Percentiles rank a stretch among this genome's conserved stretches.
These are phyloP conservation scores for Calonectris borealis DNA, from an alignment of 2,113 vertebrate species.

Conservation along the genomic window DNA sequence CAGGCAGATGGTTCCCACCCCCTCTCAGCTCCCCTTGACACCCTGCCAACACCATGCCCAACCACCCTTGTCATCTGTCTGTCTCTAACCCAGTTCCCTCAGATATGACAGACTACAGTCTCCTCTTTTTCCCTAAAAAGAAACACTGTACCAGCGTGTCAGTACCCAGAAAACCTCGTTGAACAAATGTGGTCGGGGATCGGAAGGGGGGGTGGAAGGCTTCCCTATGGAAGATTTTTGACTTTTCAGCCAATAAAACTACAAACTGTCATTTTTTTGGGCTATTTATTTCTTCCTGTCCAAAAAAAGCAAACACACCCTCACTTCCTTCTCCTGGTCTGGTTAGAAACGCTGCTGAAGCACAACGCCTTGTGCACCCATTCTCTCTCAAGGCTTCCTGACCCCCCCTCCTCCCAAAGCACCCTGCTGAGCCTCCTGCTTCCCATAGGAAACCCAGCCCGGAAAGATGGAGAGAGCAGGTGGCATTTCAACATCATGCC, in stretches of 20 bases:
- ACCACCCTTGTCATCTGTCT: conserved; percentile 39
- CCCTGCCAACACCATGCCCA: conserved; percentile 49
- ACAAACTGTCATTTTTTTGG: background rate
- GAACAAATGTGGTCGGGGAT: background rate
- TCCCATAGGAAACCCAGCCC: background rate
- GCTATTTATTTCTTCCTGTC: background rate
- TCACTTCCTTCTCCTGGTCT: background rate
- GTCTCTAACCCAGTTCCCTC: conserved; percentile 42
- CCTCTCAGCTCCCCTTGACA: conserved; percentile 33
- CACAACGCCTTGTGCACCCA: background rate
- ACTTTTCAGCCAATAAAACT: background rate
- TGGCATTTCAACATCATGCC: background rate
- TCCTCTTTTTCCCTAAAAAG: conserved; percentile 32
- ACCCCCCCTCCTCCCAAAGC: background rate
- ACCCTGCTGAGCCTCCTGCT: background rate
- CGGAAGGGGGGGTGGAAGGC: background rate
- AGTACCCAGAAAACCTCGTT: background rate
- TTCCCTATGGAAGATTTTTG: background rate
- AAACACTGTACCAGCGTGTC: background rate
- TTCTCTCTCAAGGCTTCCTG: background rate
- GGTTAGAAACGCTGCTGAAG: background rate
- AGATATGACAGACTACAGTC: conserved; percentile 45
- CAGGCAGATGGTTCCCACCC: conserved; percentile 58
- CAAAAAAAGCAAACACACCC: background rate
- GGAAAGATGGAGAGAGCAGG: background rate